Percentiles rank a stretch among this genome's conserved stretches.
phyloP scores from a whole-genome alignment of 2,888 invertebrate genomes.

The Incurvaria masculella region DNA sequence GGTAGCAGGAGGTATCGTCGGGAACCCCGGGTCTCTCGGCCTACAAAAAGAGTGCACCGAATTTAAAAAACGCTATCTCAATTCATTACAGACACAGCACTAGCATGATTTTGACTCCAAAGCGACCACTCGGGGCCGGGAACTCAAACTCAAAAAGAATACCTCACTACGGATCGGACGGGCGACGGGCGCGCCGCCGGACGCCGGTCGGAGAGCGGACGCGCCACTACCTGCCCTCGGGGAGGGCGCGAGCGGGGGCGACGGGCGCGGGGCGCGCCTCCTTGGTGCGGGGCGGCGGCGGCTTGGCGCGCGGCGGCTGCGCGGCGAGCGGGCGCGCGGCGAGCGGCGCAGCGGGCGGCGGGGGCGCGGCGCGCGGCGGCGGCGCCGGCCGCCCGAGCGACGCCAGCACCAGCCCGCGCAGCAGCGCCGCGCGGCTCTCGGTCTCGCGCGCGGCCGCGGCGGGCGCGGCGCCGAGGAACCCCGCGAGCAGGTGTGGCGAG shows the following conservation, averaged over 20 bases:
- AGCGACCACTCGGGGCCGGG: neutral
- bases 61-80: neutral
- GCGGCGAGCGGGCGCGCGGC: constrained; percentile 21
- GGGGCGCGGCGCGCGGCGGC: constrained; percentile 15
- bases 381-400: constrained; percentile 39
- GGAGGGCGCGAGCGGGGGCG: constrained; percentile 35
- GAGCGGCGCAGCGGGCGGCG: constrained; percentile 11
- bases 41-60: neutral
- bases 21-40: neutral
- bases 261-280: constrained; percentile 30
- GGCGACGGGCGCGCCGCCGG: neutral
- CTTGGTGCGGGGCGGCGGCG: constrained; percentile 35
- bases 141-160: neutral
- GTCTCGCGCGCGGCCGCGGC: constrained; percentile 21
- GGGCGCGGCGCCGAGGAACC: constrained; percentile 29
- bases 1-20: neutral
- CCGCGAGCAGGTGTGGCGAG: constrained; percentile 38
- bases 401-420: constrained; percentile 46
- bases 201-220: constrained; percentile 15
- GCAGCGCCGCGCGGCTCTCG: constrained; percentile 39
- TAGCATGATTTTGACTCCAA: neutral
- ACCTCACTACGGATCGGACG: neutral
- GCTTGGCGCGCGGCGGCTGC: constrained; percentile 21
- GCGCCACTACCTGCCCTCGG: constrained; percentile 45
- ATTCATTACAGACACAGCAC: neutral